A percentile compares a stretch with the other conserved stretches of the same genome.
phyloP scores from a whole-genome alignment of 1,140 invertebrate species.

The Augochlora pura region DNA sequence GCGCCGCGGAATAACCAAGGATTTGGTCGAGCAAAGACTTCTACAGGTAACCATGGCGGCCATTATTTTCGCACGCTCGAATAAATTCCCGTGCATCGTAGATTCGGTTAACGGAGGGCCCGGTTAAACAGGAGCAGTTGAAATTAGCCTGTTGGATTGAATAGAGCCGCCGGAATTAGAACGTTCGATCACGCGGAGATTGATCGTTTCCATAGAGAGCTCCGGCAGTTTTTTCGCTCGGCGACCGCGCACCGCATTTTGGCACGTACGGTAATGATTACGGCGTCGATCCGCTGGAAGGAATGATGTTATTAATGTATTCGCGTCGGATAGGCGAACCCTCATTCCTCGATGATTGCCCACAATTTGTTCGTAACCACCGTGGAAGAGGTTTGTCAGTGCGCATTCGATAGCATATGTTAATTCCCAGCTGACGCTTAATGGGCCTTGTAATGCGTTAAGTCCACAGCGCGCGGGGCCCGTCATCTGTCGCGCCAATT shows the following conservation, averaged over 20 bases:
- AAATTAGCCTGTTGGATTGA: too few species aligned
- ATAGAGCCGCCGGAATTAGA: too few species aligned
- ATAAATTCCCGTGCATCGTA: too few species aligned
- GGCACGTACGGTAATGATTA: slow-evolving; percentile 68
- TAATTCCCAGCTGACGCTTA: slow-evolving; percentile 37
- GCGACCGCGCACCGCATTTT: slow-evolving; percentile 59
- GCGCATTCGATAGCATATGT: slow-evolving; percentile 57
- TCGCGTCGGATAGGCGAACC: slow-evolving; percentile 66
- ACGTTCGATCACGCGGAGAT: too few species aligned
- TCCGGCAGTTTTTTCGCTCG: background rate
- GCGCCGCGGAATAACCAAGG: too few species aligned
- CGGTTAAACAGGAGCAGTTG: too few species aligned
- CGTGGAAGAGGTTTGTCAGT: slow-evolving; percentile 61
- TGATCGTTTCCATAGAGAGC: background rate
- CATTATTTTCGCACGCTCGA: slow-evolving; percentile 17
- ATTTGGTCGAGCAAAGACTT: too few species aligned
- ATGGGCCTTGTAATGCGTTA: background rate
- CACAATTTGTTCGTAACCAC: slow-evolving; percentile 69
- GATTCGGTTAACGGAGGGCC: too few species aligned
- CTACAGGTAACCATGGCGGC: too few species aligned
- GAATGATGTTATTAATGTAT: slow-evolving; percentile 72
- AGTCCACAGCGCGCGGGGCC: background rate
- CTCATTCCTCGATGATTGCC: slow-evolving; percentile 69
- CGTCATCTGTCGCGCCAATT: slow-evolving; percentile 2
- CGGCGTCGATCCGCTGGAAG: slow-evolving; percentile 48